Percentiles rank a stretch among this genome's conserved stretches.
phyloP scores from a whole-genome alignment of 2,113 vertebrate genomes.

The Alces alces region DNA sequence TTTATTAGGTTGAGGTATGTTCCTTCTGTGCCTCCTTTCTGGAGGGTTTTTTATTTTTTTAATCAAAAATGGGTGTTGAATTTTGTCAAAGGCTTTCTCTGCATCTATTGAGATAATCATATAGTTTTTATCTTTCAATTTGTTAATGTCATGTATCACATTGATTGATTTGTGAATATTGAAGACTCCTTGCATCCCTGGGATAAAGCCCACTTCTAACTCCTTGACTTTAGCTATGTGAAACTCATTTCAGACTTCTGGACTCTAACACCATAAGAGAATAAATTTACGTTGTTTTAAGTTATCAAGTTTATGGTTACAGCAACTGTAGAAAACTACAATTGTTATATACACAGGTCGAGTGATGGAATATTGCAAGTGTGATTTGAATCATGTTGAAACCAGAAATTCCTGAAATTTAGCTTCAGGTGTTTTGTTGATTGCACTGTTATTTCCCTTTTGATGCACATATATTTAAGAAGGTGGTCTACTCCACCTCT shows the following conservation, averaged over 20 bases:
- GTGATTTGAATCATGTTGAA: background rate
- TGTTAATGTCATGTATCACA: no score
- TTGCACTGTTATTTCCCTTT: background rate
- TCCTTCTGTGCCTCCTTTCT: no score
- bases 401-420: background rate
- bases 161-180: no score
- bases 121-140: no score
- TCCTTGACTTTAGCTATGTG: background rate
- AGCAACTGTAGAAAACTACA: background rate
- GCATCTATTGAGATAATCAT: no score
- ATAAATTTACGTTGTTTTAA: background rate
- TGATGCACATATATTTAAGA: background rate
- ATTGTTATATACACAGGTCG: background rate
- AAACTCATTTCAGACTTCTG: background rate
- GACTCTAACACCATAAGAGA: background rate
- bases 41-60: no score
- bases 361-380: background rate
- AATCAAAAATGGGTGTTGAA: no score
- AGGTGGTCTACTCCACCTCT: background rate
- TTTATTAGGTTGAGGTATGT: no score
- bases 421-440: background rate
- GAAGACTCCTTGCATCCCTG: no score
- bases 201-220: no score
- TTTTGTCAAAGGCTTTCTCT: no score
- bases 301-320: background rate